Percentiles rank a stretch among this genome's conserved stretches.
These are phyloP conservation scores for Saiga tatarica DNA, from an alignment of 2,113 vertebrate species.

Conservation along the genomic window DNA sequence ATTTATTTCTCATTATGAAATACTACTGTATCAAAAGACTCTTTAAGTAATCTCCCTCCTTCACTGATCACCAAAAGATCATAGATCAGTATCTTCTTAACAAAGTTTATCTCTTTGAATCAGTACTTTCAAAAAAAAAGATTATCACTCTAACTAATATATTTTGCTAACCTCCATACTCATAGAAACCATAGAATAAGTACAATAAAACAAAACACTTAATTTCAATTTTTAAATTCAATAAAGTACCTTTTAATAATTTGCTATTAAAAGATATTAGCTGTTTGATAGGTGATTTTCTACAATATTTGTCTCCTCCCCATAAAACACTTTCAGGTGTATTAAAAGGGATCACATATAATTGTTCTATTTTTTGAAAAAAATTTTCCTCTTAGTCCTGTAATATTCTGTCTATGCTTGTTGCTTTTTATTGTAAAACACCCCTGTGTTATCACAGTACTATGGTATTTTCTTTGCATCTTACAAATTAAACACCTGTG, in stretches of 20 bases:
- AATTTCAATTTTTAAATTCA: background rate
- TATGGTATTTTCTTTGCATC: background rate
- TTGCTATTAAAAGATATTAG: constrained; percentile 29
- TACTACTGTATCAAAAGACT: background rate
- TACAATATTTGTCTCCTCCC: background rate
- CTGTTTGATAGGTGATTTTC: background rate
- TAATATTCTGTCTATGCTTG: background rate
- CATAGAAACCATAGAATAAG: background rate
- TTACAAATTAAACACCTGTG: constrained; percentile 6
- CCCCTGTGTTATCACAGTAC: background rate
- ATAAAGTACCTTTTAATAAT: constrained; percentile 13
- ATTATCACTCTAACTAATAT: background rate
- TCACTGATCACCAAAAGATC: background rate
- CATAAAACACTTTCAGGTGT: constrained; percentile 13
- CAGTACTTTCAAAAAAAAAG: background rate
- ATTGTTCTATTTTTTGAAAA: background rate
- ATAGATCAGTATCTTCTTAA: background rate
- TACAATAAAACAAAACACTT: background rate
- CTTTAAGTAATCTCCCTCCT: background rate
- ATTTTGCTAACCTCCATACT: background rate
- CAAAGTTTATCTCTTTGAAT: constrained; percentile 1
- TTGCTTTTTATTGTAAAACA: background rate
- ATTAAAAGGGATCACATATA: background rate
- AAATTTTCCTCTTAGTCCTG: background rate
- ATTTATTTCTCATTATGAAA: background rate